Percentiles rank a stretch among this genome's conserved stretches.
These are phyloP conservation scores for Isichthys henryi DNA, from an alignment of 2,113 vertebrate species.

Conservation along the genomic window DNA sequence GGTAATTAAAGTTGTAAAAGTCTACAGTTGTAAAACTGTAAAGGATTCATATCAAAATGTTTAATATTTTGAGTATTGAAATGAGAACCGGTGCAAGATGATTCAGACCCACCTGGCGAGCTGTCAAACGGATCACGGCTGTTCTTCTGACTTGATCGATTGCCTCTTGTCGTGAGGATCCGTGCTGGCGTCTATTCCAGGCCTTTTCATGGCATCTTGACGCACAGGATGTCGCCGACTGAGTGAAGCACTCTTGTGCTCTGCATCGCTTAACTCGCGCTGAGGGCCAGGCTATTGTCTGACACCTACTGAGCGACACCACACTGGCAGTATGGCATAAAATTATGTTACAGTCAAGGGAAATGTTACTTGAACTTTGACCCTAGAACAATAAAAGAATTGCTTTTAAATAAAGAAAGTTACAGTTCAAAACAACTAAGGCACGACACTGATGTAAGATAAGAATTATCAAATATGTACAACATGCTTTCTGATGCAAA, in stretches of 20 bases:
- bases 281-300: not conserved
- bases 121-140: slow-evolving; percentile 35
- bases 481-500: not conserved
- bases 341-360: not conserved
- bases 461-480: not conserved
- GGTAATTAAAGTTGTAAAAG: not conserved
- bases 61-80: not conserved
- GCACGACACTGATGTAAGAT: not conserved
- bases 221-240: not conserved
- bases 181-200: not conserved
- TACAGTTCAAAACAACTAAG: not conserved
- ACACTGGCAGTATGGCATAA: not conserved
- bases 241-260: not conserved
- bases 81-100: not conserved
- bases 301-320: not conserved
- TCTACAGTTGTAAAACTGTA: not conserved
- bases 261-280: not conserved
- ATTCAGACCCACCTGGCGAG: slow-evolving; percentile 39
- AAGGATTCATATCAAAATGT: not conserved
- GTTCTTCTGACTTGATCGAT: slow-evolving; percentile 14
- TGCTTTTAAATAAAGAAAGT: not conserved
- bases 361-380: not conserved
- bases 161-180: not conserved
- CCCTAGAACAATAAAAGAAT: not conserved
- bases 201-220: not conserved